Evolutionary conservation across 1,140 invertebrate species (phyloP).

Genomic region (Platorchestia sp.): DNA sequence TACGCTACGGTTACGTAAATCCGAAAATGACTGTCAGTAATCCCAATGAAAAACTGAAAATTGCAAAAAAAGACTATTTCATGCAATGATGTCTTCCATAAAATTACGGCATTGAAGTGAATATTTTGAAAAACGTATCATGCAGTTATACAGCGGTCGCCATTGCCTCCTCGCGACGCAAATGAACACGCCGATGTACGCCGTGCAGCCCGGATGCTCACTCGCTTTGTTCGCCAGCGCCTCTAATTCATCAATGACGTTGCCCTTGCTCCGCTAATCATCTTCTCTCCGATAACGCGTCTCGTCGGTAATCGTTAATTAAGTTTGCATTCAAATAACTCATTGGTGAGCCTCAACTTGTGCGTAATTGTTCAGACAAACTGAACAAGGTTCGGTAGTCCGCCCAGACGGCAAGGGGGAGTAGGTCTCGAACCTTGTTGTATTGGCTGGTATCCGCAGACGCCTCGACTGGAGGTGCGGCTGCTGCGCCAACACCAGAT

Average conservation of each 20-base stretch:
- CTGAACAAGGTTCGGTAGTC: conserved; percentile 27
- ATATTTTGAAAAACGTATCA: neutral
- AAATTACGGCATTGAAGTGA: no score
- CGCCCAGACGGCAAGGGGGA: neutral
- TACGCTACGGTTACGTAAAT: no score
- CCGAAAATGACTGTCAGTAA: no score
- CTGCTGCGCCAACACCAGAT: neutral
- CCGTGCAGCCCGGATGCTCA: neutral
- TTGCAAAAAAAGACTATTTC: no score
- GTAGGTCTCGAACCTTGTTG: neutral
- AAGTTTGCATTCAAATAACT: conserved; percentile 55
- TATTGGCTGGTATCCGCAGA: neutral
- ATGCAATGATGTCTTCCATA: no score
- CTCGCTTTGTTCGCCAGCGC: neutral
- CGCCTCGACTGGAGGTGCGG: neutral
- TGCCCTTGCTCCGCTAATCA: conserved; percentile 22
- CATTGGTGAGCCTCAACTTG: conserved; percentile 21
- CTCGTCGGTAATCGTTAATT: conserved; percentile 42
- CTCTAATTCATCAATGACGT: conserved; percentile 37
- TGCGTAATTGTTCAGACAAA: conserved; percentile 44
- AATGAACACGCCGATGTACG: neutral
- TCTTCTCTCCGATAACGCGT: conserved; percentile 25
- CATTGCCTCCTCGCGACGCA: neutral
- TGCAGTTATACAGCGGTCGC: neutral
- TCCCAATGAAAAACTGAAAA: no score